Evolutionary conservation across 1,140 invertebrate genomes (phyloP).

Genomic region (Lucilia cuprina): DNA sequence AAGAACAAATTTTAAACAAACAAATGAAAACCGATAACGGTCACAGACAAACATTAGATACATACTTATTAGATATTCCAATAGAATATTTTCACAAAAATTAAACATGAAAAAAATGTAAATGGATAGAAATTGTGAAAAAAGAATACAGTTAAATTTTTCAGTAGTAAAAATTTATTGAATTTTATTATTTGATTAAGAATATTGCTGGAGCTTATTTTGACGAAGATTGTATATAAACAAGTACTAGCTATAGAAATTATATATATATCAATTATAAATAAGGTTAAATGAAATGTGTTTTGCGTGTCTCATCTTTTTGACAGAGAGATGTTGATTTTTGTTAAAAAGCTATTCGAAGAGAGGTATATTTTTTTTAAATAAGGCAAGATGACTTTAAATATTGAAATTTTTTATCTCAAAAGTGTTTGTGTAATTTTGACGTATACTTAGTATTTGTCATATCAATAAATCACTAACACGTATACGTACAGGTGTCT

Average conservation of each 20-base stretch:
- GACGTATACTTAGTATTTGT: too few relatives aligned
- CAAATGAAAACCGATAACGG: slow-evolving; percentile 10
- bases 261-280: neutral
- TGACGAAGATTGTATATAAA: too few relatives aligned
- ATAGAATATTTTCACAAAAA: neutral
- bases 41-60: slow-evolving; percentile 7
- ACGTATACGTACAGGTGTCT: too few relatives aligned
- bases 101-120: neutral
- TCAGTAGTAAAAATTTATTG: neutral
- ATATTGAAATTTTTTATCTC: too few relatives aligned
- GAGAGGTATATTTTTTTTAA: too few relatives aligned
- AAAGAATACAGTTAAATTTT: neutral
- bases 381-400: too few relatives aligned
- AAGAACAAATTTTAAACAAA: slow-evolving; percentile 18
- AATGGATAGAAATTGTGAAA: neutral
- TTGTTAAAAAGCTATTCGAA: too few relatives aligned
- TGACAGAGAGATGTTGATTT: too few relatives aligned
- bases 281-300: neutral
- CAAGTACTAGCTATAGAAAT: neutral
- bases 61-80: slow-evolving; percentile 4
- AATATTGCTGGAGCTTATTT: neutral
- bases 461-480: too few relatives aligned
- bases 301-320: too few relatives aligned
- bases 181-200: slow-evolving; percentile 4
- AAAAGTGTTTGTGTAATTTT: too few relatives aligned